These are phyloP conservation scores for Tridacna crocea DNA, from an alignment of 2,888 invertebrate genomes.

Conservation along the genomic window DNA sequence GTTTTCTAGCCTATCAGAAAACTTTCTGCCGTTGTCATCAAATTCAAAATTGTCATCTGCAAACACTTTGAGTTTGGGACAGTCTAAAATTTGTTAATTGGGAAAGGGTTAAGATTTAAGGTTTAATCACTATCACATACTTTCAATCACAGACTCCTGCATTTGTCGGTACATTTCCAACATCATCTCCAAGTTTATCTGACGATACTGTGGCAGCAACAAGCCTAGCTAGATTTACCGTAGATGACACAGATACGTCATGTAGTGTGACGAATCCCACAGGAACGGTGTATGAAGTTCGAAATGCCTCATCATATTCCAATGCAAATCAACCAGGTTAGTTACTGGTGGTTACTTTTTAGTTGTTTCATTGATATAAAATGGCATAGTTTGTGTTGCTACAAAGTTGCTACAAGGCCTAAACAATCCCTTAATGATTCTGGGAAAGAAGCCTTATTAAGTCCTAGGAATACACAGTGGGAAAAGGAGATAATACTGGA, in stretches of 20 bases:
- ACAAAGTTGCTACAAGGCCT: no score
- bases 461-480: no score
- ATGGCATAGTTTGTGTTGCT: no score
- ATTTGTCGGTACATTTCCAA: constrained; percentile 33
- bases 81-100: background rate
- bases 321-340: constrained; percentile 1
- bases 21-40: background rate
- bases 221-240: constrained; percentile 19
- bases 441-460: no score
- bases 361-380: no score
- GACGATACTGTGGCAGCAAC: constrained; percentile 17
- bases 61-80: background rate
- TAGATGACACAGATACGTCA: background rate
- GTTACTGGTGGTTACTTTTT: no score
- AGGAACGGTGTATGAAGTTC: constrained; percentile 8
- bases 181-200: constrained; percentile 4
- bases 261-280: constrained; percentile 13
- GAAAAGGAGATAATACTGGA: no score
- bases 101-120: background rate
- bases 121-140: background rate
- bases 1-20: background rate
- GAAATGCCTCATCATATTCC: constrained; percentile 4
- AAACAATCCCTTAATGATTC: no score
- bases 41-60: background rate
- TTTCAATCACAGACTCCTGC: constrained; percentile 23